These are phyloP conservation scores for Anableps anableps DNA, from an alignment of 2,797 vertebrate species.

Conservation along the genomic window DNA sequence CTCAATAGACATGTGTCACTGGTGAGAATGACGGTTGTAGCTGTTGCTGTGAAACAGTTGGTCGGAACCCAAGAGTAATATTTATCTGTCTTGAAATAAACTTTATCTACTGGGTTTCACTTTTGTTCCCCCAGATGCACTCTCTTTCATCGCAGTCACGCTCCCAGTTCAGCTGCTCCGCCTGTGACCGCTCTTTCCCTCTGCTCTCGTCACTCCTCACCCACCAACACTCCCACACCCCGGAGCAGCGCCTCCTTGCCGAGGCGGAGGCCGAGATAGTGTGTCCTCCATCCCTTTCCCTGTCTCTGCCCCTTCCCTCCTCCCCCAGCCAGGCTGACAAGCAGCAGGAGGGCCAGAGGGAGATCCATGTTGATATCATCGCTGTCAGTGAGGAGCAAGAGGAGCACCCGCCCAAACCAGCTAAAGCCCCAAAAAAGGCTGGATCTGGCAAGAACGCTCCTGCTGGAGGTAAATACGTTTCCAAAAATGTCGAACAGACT, in stretches of 20 bases:
- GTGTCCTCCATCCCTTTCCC: conserved; percentile 83
- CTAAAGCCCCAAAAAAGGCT: conserved; percentile 73
- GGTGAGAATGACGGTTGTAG: conserved; percentile 65
- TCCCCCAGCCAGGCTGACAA: conserved; percentile 75
- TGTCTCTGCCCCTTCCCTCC: conserved; percentile 82
- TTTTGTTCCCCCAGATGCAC: conserved; percentile 74
- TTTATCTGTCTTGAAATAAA: conserved; percentile 10
- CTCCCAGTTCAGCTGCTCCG: conserved; percentile 88
- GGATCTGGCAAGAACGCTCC: conserved; percentile 64
- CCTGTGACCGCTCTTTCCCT: conserved; percentile 89
- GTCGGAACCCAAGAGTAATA: conserved; percentile 2
- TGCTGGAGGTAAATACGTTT: conserved; percentile 66
- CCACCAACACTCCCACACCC: conserved; percentile 92
- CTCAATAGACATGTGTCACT: conserved; percentile 89
- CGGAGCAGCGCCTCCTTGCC: conserved; percentile 87
- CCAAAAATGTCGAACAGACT: background rate
- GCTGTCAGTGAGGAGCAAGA: conserved; percentile 77
- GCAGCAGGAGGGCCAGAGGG: conserved; percentile 73
- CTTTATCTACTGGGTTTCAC: conserved; percentile 2
- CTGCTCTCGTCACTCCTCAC: conserved; percentile 88
- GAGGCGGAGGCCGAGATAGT: conserved; percentile 91
- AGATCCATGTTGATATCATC: conserved; percentile 81
- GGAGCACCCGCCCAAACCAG: conserved; percentile 69
- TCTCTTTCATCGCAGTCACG: conserved; percentile 80
- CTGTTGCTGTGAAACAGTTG: conserved; percentile 19